phyloP scores from a whole-genome alignment of 2,113 vertebrate species.

The Pagrus major region DNA sequence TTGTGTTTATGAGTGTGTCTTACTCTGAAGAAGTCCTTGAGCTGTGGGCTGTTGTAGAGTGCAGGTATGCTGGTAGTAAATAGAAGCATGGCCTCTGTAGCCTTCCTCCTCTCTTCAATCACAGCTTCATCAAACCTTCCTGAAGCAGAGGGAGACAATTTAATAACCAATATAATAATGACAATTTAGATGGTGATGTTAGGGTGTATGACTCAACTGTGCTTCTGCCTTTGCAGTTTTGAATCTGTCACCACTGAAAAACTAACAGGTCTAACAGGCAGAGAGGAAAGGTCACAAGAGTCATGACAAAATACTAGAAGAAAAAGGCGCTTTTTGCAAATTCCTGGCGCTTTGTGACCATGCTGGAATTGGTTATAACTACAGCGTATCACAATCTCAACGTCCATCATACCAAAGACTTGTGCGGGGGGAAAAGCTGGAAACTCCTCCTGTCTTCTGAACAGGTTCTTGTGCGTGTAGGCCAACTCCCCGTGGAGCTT shows the following conservation, averaged over 20 bases:
- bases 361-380: background rate
- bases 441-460: constrained; percentile 90
- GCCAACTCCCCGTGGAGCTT: constrained; percentile 92
- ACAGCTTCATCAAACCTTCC: constrained; percentile 91
- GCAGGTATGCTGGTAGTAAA: constrained; percentile 90
- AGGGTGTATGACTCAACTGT: background rate
- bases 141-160: constrained; percentile 57
- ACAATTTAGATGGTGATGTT: background rate
- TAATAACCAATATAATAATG: background rate
- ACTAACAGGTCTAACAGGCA: background rate
- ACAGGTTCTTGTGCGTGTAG: constrained; percentile 93
- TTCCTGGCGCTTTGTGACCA: background rate
- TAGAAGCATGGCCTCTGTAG: constrained; percentile 87
- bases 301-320: background rate
- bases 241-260: background rate
- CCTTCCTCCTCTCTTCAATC: constrained; percentile 91
- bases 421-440: constrained; percentile 89
- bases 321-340: no score
- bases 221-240: background rate
- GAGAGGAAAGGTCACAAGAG: constrained; percentile 38
- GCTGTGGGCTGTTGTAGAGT: constrained; percentile 92
- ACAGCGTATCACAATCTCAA: background rate
- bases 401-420: constrained; percentile 86
- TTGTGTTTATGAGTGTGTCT: constrained; percentile 1
- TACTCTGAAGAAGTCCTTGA: constrained; percentile 93